Conservation (phyloP, 2,797 vertebrate genomes). For the Cetoscarus ocellatus region DNA sequence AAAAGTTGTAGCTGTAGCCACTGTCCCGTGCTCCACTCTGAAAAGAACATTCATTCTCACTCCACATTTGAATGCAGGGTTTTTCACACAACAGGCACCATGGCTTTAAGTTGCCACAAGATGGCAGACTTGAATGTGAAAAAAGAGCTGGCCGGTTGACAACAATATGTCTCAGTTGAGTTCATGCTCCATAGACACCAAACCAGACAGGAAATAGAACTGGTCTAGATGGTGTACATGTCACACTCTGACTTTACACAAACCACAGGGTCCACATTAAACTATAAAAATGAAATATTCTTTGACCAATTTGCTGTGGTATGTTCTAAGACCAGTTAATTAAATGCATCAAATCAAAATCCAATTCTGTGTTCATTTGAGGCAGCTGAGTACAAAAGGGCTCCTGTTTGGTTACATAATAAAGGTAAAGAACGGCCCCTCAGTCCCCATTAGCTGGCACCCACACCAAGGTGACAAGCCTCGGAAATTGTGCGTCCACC, state of each 20-base stretch:
- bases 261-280: conserved; percentile 36
- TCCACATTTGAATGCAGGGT: neutral
- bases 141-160: conserved; percentile 42
- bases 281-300: conserved; percentile 26
- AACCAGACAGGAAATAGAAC: conserved; percentile 56
- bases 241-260: conserved; percentile 39
- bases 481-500: conserved; percentile 75
- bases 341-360: conserved; percentile 55
- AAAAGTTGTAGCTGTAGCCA: too few species aligned
- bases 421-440: conserved; percentile 53
- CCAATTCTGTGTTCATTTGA: conserved; percentile 30
- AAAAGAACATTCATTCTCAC: too few species aligned
- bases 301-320: conserved; percentile 39
- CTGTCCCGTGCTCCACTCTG: too few species aligned
- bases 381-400: conserved; percentile 56
- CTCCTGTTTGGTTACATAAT: conserved; percentile 62
- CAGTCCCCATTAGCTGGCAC: conserved; percentile 63
- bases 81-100: neutral
- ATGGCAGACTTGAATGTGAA: conserved; percentile 84
- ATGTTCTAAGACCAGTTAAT: conserved; percentile 42
- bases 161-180: conserved; percentile 34
- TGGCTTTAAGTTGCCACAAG: conserved; percentile 73
- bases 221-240: conserved; percentile 37
- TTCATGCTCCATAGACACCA: conserved; percentile 51
- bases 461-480: conserved; percentile 67